Evolutionary conservation across 2,113 vertebrate species (phyloP), one percentile per base, ranked within the genome.

Genomic region (Rhombomys opimus): DNA sequence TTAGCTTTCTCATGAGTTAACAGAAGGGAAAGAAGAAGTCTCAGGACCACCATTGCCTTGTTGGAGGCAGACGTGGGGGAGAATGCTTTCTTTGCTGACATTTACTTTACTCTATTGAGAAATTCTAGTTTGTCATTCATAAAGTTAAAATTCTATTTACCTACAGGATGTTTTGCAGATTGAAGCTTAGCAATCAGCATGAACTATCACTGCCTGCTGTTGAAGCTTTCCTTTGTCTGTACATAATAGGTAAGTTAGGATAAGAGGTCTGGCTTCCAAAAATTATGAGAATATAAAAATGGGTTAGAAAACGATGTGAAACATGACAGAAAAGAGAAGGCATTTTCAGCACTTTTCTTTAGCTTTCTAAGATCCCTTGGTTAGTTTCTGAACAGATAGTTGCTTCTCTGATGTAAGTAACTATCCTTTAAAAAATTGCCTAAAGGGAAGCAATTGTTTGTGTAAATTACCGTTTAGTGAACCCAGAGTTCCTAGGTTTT

Each of bases 371-470:
- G 10, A 91, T 73, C 38, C 52, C 67, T 41, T 73, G 67, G 35
- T 85, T 87, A 87, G 50, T 87, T 80, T 95, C 84, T 89, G 76
- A 89, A 22, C 20, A 41, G 17, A 57, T 30, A 89, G 88, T 18
- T 61, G 10, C 7, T 63, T 72, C 68, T 93, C 78, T 88, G n/a
- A 67, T 77, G 89, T 90, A 73, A 20, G n/a, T 20, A 67, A 30
- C 75, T 85, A 75, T 54, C 22, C 67, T 93, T 85, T 73, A 27
- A 30, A 76, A 82, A 59, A 54, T 88, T 46, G 72, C 68, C 46
- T 78, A 32, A 72, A 50, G 11, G 38, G 20, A 93, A 38, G 25
- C 10, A 41, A n/a, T 85, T 30, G 70, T 89, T 77, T 68, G 59
- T 63, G 32, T 38, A 89, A 93, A 91, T 86, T 75, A 94, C 59